Conservation (phyloP, 2,888 invertebrate species). For the Sphinx pinastri region DNA sequence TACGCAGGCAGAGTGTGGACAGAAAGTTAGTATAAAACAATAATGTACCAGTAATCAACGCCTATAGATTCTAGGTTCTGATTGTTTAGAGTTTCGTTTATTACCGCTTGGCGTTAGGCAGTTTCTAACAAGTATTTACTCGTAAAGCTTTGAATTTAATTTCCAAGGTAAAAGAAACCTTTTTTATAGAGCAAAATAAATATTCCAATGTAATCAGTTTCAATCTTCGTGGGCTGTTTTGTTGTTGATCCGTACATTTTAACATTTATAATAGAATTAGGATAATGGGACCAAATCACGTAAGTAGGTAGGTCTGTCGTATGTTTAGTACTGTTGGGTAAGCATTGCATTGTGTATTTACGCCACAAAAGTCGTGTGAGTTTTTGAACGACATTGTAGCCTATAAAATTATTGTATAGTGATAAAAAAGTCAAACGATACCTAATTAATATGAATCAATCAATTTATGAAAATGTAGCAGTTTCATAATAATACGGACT, state of each 20-base stretch:
- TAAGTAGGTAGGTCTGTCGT: neutral
- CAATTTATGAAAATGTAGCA: no score
- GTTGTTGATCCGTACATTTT: neutral
- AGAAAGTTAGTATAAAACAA: no score
- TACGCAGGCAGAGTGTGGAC: no score
- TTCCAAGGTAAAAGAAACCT: conserved; percentile 5
- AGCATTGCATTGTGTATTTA: neutral
- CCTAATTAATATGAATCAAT: neutral
- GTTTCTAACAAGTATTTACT: conserved; percentile 14
- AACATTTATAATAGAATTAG: neutral
- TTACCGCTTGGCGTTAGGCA: neutral
- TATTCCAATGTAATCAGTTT: conserved; percentile 1
- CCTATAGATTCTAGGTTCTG: neutral
- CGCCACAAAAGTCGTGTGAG: neutral
- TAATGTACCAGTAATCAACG: neutral
- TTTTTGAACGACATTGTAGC: no score
- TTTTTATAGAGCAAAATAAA: conserved; percentile 9
- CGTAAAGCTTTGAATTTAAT: conserved; percentile 9
- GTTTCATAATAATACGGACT: no score
- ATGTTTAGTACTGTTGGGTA: neutral
- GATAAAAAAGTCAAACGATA: neutral
- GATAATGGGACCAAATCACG: neutral
- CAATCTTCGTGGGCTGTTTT: neutral
- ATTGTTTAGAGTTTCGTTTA: neutral
- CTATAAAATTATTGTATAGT: no score